A percentile compares a stretch with the other conserved stretches of the same genome.
Evolutionary conservation across 2,888 invertebrate genomes (phyloP).

Genomic region (Pristionchus maxplancki): DNA sequence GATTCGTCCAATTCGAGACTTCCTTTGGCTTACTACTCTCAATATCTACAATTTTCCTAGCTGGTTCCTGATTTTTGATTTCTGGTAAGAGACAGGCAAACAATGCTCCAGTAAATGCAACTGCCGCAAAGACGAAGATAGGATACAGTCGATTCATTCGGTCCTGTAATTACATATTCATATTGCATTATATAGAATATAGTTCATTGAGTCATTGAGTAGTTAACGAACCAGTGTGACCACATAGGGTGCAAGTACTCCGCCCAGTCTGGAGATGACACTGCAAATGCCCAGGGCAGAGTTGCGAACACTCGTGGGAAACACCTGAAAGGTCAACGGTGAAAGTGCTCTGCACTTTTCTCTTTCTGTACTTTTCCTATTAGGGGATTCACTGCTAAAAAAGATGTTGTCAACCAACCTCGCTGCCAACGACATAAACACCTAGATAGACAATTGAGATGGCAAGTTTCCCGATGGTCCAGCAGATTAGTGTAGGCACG

Average conservation of each 20-base stretch:
- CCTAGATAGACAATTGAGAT: constrained; percentile 62
- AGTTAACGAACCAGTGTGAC: constrained; percentile 34
- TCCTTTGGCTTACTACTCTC: neutral
- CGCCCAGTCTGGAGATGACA: constrained; percentile 49
- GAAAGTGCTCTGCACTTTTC: too few relatives aligned
- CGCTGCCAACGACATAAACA: constrained; percentile 63
- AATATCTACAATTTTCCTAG: neutral
- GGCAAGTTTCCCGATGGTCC: constrained; percentile 64
- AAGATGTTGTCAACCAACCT: constrained; percentile 52
- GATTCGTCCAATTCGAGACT: neutral
- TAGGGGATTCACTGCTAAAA: too few relatives aligned
- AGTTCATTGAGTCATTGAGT: neutral
- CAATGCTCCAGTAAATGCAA: neutral
- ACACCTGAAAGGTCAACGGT: neutral
- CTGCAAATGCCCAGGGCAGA: constrained; percentile 40
- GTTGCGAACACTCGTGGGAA: constrained; percentile 41
- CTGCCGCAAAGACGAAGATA: constrained; percentile 14
- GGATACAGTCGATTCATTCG: constrained; percentile 9
- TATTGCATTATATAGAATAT: neutral
- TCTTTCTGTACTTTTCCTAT: neutral
- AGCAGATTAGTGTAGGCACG: constrained; percentile 52
- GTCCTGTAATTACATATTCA: neutral
- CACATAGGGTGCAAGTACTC: constrained; percentile 34
- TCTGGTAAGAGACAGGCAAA: constrained; percentile 23
- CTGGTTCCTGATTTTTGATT: neutral